Conservation (phyloP, 2,797 vertebrate genomes). For the Muscicapa comitata region DNA sequence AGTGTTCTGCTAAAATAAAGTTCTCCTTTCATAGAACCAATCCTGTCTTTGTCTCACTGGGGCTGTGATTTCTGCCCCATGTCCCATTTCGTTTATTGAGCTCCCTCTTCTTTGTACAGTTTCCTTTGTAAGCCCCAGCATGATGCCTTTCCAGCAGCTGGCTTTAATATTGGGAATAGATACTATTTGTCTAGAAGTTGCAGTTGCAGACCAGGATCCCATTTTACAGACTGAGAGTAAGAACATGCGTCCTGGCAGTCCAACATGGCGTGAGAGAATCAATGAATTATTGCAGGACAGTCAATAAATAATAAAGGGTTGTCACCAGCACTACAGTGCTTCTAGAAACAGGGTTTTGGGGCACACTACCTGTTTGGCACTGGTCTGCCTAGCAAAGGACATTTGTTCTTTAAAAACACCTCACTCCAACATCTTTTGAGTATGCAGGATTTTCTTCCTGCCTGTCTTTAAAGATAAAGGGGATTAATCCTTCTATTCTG, state of each 20-base stretch:
- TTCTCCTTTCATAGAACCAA: conserved; percentile 2
- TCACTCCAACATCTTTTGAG: not conserved
- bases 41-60: not conserved
- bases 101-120: conserved; percentile 34
- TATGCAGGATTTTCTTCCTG: not conserved
- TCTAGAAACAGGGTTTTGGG: not conserved
- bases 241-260: not conserved
- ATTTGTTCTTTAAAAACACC: not conserved
- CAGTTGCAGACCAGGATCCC: not conserved
- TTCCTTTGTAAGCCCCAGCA: conserved; percentile 44
- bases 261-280: not conserved
- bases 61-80: conserved; percentile 22
- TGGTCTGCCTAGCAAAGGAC: not conserved
- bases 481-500: not conserved
- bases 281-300: not conserved
- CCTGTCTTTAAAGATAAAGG: not conserved
- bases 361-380: not conserved
- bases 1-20: not conserved
- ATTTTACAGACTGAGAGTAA: not conserved
- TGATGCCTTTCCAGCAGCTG: conserved; percentile 44
- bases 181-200: conserved; percentile 45
- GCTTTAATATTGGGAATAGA: conserved; percentile 30
- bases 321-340: not conserved
- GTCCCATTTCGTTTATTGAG: conserved; percentile 10
- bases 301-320: not conserved